Evolutionary conservation across 2,888 invertebrate genomes (phyloP).

Genomic region (Euspilapteryx auroguttella): DNA sequence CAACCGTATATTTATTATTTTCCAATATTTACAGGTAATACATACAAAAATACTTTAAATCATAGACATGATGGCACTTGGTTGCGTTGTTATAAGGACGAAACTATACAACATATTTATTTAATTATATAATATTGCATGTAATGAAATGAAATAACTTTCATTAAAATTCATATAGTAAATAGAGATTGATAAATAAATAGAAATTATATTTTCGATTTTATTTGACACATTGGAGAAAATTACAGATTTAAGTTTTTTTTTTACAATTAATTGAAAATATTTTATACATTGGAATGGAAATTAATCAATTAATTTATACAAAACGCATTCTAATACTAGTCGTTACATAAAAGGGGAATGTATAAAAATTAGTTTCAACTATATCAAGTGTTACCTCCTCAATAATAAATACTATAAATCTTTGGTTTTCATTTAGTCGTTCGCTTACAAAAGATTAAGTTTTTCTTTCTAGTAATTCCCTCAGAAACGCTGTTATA

Average conservation of each 20-base stretch:
- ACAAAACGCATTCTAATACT: too few species aligned
- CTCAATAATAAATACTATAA: slow-evolving; percentile 55
- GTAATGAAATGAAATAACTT: too few species aligned
- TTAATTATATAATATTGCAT: slow-evolving; percentile 12
- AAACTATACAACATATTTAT: slow-evolving; percentile 18
- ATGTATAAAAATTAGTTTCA: slow-evolving; percentile 49
- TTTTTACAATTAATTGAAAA: slow-evolving; percentile 8
- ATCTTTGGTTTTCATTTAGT: slow-evolving; percentile 56
- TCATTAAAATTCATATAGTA: slow-evolving; percentile 9
- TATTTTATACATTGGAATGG: slow-evolving; percentile 8
- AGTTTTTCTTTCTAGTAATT: slow-evolving; percentile 13
- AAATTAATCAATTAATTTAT: slow-evolving; percentile 9
- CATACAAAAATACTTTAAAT: slow-evolving; percentile 47
- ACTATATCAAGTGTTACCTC: slow-evolving; percentile 39
- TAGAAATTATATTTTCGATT: slow-evolving; percentile 14
- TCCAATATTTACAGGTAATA: slow-evolving; percentile 37
- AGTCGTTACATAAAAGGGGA: too few species aligned
- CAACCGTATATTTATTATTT: slow-evolving; percentile 17
- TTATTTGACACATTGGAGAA: slow-evolving; percentile 24
- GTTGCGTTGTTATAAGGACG: slow-evolving; percentile 40
- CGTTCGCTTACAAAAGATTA: slow-evolving; percentile 35
- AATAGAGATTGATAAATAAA: slow-evolving; percentile 5
- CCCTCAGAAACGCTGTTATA: slow-evolving; percentile 13
- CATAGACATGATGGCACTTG: slow-evolving; percentile 54
- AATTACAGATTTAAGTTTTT: too few species aligned